A percentile compares a stretch with the other conserved stretches of the same genome.
phyloP scores from a whole-genome alignment of 2,888 invertebrate genomes.

The Masnerella sp. region DNA sequence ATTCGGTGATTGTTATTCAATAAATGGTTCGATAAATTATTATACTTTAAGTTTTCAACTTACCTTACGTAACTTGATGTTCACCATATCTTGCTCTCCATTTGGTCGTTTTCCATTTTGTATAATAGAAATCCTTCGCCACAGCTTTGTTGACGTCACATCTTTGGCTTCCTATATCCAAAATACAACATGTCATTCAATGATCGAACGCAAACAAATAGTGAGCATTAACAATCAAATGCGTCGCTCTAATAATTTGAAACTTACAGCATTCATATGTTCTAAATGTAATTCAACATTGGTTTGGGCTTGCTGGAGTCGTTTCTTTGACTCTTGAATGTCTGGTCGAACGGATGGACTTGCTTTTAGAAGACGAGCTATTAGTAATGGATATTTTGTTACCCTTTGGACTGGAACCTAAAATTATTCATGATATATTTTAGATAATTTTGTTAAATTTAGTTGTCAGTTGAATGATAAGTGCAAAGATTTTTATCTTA shows the following conservation, averaged over 20 bases:
- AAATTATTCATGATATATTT: constrained; percentile 38
- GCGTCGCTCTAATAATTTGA: no score
- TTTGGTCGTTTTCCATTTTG: constrained; percentile 85
- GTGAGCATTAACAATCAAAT: no score
- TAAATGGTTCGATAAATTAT: no score
- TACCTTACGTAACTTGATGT: constrained; percentile 90
- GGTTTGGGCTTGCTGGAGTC: constrained; percentile 91
- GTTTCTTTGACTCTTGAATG: constrained; percentile 88
- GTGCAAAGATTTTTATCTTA: no score
- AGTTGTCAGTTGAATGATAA: no score
- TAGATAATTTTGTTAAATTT: no score
- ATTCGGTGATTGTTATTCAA: no score
- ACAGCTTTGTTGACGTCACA: constrained; percentile 91
- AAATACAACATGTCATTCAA: no score
- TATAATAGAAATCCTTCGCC: constrained; percentile 91
- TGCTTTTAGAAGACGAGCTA: constrained; percentile 93
- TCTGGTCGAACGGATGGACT: constrained; percentile 85
- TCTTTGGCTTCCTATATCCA: constrained; percentile 90
- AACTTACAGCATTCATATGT: constrained; percentile 90
- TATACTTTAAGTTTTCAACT: no score
- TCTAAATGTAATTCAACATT: constrained; percentile 95
- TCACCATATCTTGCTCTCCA: constrained; percentile 91
- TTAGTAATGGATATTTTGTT: constrained; percentile 95
- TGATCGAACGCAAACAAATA: no score
- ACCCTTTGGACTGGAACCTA: constrained; percentile 97